These are phyloP conservation scores for Danio tinwini DNA, from an alignment of 2,797 vertebrate species.

Conservation along the genomic window DNA sequence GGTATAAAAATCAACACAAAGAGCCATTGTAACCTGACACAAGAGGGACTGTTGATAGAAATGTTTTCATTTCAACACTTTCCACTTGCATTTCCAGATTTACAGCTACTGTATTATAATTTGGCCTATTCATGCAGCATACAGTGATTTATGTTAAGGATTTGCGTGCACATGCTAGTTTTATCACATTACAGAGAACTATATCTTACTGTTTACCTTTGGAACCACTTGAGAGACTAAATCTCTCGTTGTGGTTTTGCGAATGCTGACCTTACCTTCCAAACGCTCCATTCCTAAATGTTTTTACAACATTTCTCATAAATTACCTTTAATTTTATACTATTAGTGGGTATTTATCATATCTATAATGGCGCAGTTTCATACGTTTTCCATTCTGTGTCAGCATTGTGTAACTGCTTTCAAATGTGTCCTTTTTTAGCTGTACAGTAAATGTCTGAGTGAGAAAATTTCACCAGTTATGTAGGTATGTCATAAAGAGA, in stretches of 20 bases:
- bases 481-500: background rate
- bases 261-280: conserved; percentile 17
- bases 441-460: conserved; percentile 20
- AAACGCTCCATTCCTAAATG: conserved; percentile 22
- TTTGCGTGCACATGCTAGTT: background rate
- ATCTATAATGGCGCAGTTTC: conserved; percentile 4
- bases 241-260: conserved; percentile 25
- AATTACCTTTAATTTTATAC: conserved; percentile 35
- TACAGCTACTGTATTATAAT: conserved; percentile 54
- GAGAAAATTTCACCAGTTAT: background rate
- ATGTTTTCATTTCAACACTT: conserved; percentile 47
- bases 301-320: conserved; percentile 26
- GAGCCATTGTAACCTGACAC: conserved; percentile 56
- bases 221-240: background rate
- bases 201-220: conserved; percentile 18
- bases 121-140: conserved; percentile 49
- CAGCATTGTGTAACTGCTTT: conserved; percentile 21
- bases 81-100: conserved; percentile 40
- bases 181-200: background rate
- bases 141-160: conserved; percentile 53
- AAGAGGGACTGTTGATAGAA: conserved; percentile 38
- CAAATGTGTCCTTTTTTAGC: background rate
- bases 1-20: conserved; percentile 52
- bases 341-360: conserved; percentile 26
- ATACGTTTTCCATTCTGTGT: conserved; percentile 17